Conservation (phyloP, 2,888 invertebrate genomes). For the Chymomyza caudatula region DNA sequence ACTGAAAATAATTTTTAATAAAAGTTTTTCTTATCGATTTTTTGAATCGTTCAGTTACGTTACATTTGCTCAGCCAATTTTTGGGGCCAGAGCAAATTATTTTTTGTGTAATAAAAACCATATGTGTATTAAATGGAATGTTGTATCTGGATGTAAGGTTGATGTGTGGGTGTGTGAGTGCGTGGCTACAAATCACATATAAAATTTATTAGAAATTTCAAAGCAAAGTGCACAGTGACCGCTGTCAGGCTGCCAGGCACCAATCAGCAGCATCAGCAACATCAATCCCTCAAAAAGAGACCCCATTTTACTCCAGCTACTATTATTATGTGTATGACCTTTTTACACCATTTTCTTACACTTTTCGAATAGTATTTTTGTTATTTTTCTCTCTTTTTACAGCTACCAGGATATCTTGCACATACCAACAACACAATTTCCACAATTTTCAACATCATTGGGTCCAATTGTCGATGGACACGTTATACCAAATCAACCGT, state of each 20-base stretch:
- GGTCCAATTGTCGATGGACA: slow-evolving; percentile 93
- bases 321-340: slow-evolving; percentile 44
- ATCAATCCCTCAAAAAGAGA: neutral
- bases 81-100: no score
- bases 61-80: neutral
- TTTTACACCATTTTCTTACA: slow-evolving; percentile 53
- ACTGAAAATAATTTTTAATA: neutral
- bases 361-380: slow-evolving; percentile 35
- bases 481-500: slow-evolving; percentile 89
- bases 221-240: slow-evolving; percentile 70
- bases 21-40: neutral
- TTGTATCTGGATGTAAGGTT: slow-evolving; percentile 46
- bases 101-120: slow-evolving; percentile 26
- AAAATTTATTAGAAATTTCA: slow-evolving; percentile 70
- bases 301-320: neutral
- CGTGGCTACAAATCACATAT: slow-evolving; percentile 61
- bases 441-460: slow-evolving; percentile 89
- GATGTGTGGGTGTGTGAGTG: slow-evolving; percentile 42
- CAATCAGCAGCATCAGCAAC: neutral
- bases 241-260: slow-evolving; percentile 45
- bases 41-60: neutral
- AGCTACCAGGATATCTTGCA: slow-evolving; percentile 85
- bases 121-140: slow-evolving; percentile 38
- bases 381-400: slow-evolving; percentile 56
- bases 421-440: slow-evolving; percentile 81